Conservation (phyloP, 2,888 invertebrate genomes). For the Erebia aethiops region DNA sequence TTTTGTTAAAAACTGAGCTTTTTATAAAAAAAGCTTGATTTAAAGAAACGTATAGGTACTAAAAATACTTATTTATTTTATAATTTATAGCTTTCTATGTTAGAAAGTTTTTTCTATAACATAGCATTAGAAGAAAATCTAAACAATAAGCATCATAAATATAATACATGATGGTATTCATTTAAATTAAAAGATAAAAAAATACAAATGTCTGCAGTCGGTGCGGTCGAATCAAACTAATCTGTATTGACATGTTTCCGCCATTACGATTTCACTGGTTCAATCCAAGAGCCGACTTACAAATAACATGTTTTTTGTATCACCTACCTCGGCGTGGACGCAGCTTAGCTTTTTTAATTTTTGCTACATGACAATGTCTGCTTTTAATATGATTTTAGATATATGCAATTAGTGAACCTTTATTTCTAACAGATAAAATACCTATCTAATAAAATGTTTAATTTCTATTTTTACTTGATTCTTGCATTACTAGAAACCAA, state of each 20-base stretch:
- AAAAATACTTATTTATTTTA: background rate
- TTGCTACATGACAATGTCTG: conserved; percentile 29
- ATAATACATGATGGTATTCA: conserved; percentile 31
- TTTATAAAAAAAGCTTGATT: background rate
- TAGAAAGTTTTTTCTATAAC: background rate
- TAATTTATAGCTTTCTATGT: background rate
- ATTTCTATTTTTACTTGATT: background rate
- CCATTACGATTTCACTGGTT: conserved; percentile 74
- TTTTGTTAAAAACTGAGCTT: background rate
- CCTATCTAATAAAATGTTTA: no score
- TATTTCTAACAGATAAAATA: no score
- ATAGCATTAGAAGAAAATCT: background rate
- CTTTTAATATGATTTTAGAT: conserved; percentile 5
- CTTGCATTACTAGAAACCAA: background rate
- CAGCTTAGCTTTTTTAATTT: conserved; percentile 39
- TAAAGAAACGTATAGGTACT: background rate
- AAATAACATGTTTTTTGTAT: conserved; percentile 58
- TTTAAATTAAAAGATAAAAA: conserved; percentile 41
- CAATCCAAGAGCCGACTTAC: conserved; percentile 61
- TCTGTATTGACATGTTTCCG: conserved; percentile 80
- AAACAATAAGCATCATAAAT: conserved; percentile 23
- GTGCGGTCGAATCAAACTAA: conserved; percentile 60
- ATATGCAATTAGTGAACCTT: conserved; percentile 5
- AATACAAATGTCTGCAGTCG: conserved; percentile 43
- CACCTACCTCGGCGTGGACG: conserved; percentile 48